phyloP scores from a whole-genome alignment of 2,888 invertebrate genomes.

The Epistrophe grossulariae region DNA sequence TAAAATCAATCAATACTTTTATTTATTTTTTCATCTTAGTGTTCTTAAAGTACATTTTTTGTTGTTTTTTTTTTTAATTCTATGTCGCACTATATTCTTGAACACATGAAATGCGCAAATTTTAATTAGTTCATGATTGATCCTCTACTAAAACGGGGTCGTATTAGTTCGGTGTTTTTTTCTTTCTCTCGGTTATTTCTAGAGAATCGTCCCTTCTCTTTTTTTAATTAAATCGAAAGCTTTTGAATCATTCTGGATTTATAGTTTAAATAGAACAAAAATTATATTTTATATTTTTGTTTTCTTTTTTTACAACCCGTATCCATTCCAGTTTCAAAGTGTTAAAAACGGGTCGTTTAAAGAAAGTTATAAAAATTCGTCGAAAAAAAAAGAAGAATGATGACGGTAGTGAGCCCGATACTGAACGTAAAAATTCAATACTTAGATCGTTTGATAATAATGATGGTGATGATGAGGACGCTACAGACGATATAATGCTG shows the following conservation, averaged over 20 bases:
- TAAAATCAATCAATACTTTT: conserved; percentile 62
- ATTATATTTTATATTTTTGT: neutral
- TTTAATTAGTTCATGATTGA: conserved; percentile 78
- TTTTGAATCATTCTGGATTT: conserved; percentile 5
- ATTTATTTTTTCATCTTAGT: conserved; percentile 38
- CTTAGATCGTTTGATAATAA: conserved; percentile 63
- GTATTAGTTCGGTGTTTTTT: conserved; percentile 49
- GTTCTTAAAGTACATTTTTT: conserved; percentile 39
- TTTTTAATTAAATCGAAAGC: neutral
- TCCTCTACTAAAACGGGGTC: conserved; percentile 76
- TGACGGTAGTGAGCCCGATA: conserved; percentile 77
- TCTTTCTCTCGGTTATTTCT: conserved; percentile 7
- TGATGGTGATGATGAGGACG: conserved; percentile 51
- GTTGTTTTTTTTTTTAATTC: conserved; percentile 16
- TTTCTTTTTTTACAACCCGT: neutral
- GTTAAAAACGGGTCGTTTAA: conserved; percentile 79
- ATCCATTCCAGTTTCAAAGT: conserved; percentile 57
- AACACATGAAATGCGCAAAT: conserved; percentile 73
- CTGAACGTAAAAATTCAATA: conserved; percentile 77
- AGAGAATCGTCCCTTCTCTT: neutral
- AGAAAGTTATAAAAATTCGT: conserved; percentile 79
- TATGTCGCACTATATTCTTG: conserved; percentile 63
- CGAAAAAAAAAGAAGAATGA: conserved; percentile 79
- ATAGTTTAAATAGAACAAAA: conserved; percentile 7
- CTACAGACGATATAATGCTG: conserved; percentile 38